Conservation (phyloP, 2,888 invertebrate genomes). For the Troides aeacus region DNA sequence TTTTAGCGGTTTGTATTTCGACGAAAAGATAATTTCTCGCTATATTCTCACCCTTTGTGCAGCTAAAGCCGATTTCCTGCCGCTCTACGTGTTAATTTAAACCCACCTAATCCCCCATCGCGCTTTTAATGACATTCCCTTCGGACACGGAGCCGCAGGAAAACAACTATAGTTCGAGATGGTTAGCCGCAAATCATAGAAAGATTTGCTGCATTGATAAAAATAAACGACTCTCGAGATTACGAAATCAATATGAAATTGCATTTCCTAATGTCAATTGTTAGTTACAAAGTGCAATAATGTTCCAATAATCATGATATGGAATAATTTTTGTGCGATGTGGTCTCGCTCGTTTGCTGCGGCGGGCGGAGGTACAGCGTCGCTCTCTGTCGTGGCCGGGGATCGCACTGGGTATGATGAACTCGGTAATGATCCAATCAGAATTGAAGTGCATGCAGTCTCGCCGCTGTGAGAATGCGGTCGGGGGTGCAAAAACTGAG, state of each 20-base stretch:
- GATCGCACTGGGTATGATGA: conserved; percentile 78
- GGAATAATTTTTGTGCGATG: conserved; percentile 77
- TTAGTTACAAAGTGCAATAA: conserved; percentile 81
- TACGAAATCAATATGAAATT: conserved; percentile 80
- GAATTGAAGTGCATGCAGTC: conserved; percentile 78
- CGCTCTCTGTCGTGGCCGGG: conserved; percentile 59
- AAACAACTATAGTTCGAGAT: conserved; percentile 65
- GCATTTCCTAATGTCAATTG: conserved; percentile 81
- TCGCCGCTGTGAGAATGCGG: conserved; percentile 79
- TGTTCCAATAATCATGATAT: conserved; percentile 80
- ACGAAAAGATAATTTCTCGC: conserved; percentile 76
- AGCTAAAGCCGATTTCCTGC: conserved; percentile 75
- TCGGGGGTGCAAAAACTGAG: conserved; percentile 78
- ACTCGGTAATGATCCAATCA: conserved; percentile 81
- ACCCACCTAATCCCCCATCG: conserved; percentile 74
- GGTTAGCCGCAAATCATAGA: conserved; percentile 80
- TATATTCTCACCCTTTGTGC: conserved; percentile 76
- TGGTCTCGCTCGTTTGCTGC: conserved; percentile 53
- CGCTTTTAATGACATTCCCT: conserved; percentile 77
- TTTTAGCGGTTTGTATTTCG: conserved; percentile 75
- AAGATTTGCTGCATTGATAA: conserved; percentile 77
- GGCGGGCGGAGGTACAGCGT: conserved; percentile 36
- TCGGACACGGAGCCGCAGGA: conserved; percentile 66
- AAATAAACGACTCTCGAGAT: conserved; percentile 74
- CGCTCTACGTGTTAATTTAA: conserved; percentile 75